A percentile compares a stretch with the other conserved stretches of the same genome.
Evolutionary conservation across 2,113 vertebrate species (phyloP).

Genomic region (Sebastes schlegelii): DNA sequence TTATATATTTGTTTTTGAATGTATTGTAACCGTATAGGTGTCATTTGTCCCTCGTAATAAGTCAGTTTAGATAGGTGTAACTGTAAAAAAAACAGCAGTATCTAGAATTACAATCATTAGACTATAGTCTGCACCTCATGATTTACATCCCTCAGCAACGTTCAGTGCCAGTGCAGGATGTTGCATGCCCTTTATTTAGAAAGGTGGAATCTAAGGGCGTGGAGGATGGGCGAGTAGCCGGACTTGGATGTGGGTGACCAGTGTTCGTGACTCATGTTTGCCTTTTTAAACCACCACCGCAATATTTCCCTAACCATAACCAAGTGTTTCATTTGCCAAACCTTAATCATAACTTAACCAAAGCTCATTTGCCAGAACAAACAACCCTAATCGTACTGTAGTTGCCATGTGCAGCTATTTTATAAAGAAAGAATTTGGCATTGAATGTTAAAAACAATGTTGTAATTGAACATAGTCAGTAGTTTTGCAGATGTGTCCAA

Average conservation of each 20-base stretch:
- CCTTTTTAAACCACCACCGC: neutral
- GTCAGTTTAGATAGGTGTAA: neutral
- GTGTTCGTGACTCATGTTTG: neutral
- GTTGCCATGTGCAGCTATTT: neutral
- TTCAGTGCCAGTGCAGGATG: neutral
- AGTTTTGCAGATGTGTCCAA: constrained; percentile 8
- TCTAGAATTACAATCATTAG: neutral
- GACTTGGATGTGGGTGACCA: neutral
- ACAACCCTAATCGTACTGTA: neutral
- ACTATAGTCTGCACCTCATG: neutral
- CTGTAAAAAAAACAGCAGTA: neutral
- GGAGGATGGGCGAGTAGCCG: neutral
- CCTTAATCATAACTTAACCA: neutral
- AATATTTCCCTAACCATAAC: neutral
- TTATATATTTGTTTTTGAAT: neutral
- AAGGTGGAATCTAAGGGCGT: neutral
- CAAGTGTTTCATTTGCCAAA: constrained; percentile 17
- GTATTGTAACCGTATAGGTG: neutral
- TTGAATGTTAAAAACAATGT: neutral
- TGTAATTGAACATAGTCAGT: neutral
- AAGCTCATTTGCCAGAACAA: neutral
- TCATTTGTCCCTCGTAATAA: neutral
- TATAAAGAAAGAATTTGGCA: neutral
- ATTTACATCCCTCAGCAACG: neutral
- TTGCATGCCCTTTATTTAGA: neutral